These are phyloP conservation scores for Hippocampus mohnikei DNA, from an alignment of 2,113 vertebrate genomes.

Conservation along the genomic window DNA sequence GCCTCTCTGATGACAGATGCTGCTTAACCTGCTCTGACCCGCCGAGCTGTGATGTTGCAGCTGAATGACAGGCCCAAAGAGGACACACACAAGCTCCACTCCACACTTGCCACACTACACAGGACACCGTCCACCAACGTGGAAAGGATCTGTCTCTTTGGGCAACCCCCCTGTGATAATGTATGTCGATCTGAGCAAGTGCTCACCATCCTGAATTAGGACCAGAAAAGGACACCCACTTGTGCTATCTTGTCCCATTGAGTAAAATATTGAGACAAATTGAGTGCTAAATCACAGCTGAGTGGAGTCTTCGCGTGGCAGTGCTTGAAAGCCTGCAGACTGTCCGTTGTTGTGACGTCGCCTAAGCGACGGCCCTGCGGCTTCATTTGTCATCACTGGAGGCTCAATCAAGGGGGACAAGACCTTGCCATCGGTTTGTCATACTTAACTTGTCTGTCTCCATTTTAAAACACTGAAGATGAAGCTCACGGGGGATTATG, in stretches of 20 bases:
- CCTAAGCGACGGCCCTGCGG: slow-evolving; percentile 48
- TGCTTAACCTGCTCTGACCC: slow-evolving; percentile 71
- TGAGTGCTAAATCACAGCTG: slow-evolving; percentile 60
- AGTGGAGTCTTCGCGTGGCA: slow-evolving; percentile 54
- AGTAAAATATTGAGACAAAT: slow-evolving; percentile 67
- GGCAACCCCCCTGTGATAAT: slow-evolving; percentile 38
- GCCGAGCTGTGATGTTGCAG: slow-evolving; percentile 48
- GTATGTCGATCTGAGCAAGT: slow-evolving; percentile 49
- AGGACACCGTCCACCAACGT: slow-evolving; percentile 39
- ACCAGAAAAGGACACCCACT: slow-evolving; percentile 45
- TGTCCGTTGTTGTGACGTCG: slow-evolving; percentile 51
- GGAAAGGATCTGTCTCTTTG: slow-evolving; percentile 58
- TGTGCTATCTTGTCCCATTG: slow-evolving; percentile 57
- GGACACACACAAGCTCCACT: slow-evolving; percentile 36
- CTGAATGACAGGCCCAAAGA: slow-evolving; percentile 63
- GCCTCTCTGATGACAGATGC: slow-evolving; percentile 72
- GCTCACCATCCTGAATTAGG: slow-evolving; percentile 57
- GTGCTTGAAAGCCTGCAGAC: slow-evolving; percentile 48
- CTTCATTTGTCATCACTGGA: slow-evolving; percentile 54
- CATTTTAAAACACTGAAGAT: slow-evolving; percentile 38
- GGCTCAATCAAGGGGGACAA: slow-evolving; percentile 29
- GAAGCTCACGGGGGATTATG: slow-evolving; percentile 18
- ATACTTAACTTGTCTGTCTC: slow-evolving; percentile 53
- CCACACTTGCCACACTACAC: slow-evolving; percentile 21
- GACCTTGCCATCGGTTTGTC: slow-evolving; percentile 52